Evolutionary conservation across 2,888 invertebrate species (phyloP).

Genomic region (Drosophila fulvimacula): DNA sequence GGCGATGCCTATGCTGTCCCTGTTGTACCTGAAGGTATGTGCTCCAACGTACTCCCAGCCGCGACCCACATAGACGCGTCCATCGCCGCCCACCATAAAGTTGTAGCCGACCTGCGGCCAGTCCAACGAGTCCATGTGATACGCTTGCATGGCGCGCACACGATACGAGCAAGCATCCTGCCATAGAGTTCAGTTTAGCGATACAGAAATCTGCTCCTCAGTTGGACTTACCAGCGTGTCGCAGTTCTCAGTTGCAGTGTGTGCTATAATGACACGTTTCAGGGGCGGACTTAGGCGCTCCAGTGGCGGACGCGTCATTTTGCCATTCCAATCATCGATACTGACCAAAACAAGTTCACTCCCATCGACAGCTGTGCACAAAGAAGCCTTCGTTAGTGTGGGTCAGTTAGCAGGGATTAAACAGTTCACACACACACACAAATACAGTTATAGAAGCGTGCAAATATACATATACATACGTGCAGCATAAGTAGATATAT

Average conservation of each 20-base stretch:
- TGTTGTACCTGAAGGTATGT: constrained; percentile 89
- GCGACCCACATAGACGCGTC: constrained; percentile 89
- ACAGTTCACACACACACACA: constrained; percentile 16
- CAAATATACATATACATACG: constrained; percentile 33
- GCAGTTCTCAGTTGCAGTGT: constrained; percentile 88
- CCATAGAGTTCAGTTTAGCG: neutral
- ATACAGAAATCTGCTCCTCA: neutral
- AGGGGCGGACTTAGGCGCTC: constrained; percentile 85
- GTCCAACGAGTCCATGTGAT: constrained; percentile 88
- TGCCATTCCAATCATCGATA: constrained; percentile 89
- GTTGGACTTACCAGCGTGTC: constrained; percentile 84
- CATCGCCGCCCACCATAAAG: constrained; percentile 92
- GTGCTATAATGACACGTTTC: constrained; percentile 87
- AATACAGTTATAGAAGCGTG: constrained; percentile 27
- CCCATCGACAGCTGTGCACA: constrained; percentile 41
- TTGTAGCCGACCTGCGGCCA: constrained; percentile 91
- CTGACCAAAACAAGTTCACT: constrained; percentile 86
- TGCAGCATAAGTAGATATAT: constrained; percentile 29
- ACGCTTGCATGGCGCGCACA: constrained; percentile 86
- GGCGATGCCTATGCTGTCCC: constrained; percentile 88
- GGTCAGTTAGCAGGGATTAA: constrained; percentile 13
- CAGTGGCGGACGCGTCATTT: constrained; percentile 86
- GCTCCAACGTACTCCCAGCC: constrained; percentile 91
- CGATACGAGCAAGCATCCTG: constrained; percentile 87
- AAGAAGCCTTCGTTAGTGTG: constrained; percentile 46